These are phyloP conservation scores for Xyrauchen texanus DNA, from an alignment of 2,113 vertebrate species.

Conservation along the genomic window DNA sequence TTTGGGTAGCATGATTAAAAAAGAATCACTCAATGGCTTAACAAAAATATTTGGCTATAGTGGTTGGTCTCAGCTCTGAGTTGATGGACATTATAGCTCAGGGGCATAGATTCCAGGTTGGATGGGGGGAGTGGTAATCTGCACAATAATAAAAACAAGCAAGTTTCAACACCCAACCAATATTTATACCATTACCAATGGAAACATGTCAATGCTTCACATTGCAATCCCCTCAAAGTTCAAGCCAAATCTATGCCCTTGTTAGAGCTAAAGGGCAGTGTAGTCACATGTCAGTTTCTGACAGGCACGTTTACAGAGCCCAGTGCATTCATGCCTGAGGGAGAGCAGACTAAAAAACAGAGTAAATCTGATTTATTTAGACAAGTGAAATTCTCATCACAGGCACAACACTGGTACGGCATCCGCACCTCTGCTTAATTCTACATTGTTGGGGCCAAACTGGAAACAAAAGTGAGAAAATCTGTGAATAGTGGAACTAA, in stretches of 20 bases:
- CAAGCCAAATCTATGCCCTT: too few relatives aligned
- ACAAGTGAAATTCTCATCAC: constrained; percentile 51
- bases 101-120: too few relatives aligned
- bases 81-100: constrained; percentile 53
- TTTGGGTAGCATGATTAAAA: neutral
- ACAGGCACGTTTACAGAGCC: constrained; percentile 50
- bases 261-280: neutral
- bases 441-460: neutral
- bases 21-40: neutral
- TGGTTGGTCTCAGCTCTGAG: constrained; percentile 3
- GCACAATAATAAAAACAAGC: too few relatives aligned
- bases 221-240: too few relatives aligned
- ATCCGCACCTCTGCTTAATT: constrained; percentile 12
- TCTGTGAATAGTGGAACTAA: neutral
- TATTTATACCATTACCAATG: too few relatives aligned
- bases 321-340: constrained; percentile 44
- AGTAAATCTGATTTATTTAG: constrained; percentile 64
- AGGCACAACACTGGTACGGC: constrained; percentile 28
- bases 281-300: constrained; percentile 43
- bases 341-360: constrained; percentile 40
- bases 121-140: too few relatives aligned
- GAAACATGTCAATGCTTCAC: too few relatives aligned
- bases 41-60: neutral
- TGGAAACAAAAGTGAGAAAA: constrained; percentile 4
- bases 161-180: too few relatives aligned